Conservation (phyloP, 2,797 vertebrate species). For the Malurus splendens region DNA sequence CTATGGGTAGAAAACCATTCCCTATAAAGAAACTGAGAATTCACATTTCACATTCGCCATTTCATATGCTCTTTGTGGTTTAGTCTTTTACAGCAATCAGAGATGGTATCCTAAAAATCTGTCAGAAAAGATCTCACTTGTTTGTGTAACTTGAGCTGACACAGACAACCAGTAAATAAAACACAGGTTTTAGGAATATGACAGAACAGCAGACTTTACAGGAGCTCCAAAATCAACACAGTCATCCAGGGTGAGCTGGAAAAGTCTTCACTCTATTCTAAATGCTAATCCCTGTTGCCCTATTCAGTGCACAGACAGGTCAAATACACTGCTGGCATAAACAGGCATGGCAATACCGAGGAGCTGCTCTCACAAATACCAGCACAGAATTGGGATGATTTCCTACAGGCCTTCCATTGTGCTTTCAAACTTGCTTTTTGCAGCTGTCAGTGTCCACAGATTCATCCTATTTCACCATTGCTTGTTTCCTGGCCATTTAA, state of each 20-base stretch:
- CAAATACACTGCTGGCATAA: neutral
- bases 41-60: neutral
- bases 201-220: neutral
- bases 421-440: neutral
- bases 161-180: neutral
- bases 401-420: rapidly evolving
- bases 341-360: neutral
- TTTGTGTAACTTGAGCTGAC: neutral
- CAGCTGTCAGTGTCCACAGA: neutral
- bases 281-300: neutral
- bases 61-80: neutral
- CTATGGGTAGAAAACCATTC: neutral
- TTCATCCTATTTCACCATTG: neutral
- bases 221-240: neutral
- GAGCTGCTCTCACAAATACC: neutral
- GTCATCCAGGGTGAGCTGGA: neutral
- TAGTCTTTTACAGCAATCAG: neutral
- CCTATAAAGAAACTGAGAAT: neutral
- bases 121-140: neutral
- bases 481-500: neutral
- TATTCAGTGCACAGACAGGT: neutral
- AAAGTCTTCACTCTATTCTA: neutral
- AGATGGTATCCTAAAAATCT: neutral
- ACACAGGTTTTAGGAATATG: neutral
- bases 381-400: neutral